Evolutionary conservation across 1,140 invertebrate genomes (phyloP).

Genomic region (Ericerus pela): DNA sequence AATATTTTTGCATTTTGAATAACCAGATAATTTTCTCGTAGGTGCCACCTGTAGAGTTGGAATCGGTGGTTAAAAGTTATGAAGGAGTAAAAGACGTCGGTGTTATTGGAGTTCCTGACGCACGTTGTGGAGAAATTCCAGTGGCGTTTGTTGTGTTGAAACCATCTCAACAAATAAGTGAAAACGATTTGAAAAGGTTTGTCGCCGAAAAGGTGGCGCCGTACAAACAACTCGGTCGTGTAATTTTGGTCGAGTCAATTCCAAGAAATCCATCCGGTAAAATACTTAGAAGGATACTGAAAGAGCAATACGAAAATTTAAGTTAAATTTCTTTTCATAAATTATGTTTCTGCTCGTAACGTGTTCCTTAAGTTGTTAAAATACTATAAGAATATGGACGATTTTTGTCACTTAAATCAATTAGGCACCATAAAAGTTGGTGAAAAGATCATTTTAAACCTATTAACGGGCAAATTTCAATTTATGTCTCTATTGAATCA

Average conservation of each 20-base stretch:
- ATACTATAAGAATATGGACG: too few relatives aligned
- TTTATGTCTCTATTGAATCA: too few relatives aligned
- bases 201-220: constrained; percentile 30
- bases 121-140: constrained; percentile 45
- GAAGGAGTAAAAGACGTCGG: constrained; percentile 49
- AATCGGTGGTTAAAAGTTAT: constrained; percentile 48
- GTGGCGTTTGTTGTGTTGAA: constrained; percentile 41
- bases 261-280: constrained; percentile 50
- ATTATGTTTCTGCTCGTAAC: too few relatives aligned
- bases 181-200: constrained; percentile 38
- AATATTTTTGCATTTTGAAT: too few relatives aligned
- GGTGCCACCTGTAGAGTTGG: constrained; percentile 50
- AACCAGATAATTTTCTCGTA: too few relatives aligned
- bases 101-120: constrained; percentile 52
- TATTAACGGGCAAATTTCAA: too few relatives aligned
- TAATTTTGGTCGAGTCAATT: constrained; percentile 3
- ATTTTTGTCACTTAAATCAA: too few relatives aligned
- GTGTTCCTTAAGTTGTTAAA: too few relatives aligned
- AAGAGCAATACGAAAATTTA: too few relatives aligned
- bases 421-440: too few relatives aligned
- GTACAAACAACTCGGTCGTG: constrained; percentile 1
- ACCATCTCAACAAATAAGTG: constrained; percentile 29
- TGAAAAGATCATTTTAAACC: too few relatives aligned
- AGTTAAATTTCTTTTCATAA: too few relatives aligned
- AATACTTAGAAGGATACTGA: constrained; percentile 48